Base-by-base conservation (phyloP, 2,113 vertebrate genomes). In the Lonchura striata region DNA sequence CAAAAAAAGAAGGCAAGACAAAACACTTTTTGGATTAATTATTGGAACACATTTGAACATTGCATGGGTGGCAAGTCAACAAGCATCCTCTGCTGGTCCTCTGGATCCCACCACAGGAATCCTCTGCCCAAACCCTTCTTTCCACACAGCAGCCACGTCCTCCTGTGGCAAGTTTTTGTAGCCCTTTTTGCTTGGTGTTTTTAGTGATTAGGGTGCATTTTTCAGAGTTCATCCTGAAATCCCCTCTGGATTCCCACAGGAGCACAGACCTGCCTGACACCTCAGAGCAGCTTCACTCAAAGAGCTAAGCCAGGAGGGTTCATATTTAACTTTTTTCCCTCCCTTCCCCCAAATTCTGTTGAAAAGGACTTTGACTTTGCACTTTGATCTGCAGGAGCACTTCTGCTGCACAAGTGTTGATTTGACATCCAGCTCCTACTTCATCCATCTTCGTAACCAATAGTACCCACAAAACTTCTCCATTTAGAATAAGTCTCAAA, bases 211-310 rank as follows among this genome's bases (percentile, higher is more conserved):
- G 15, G 35, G 16, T 10, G 2, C 11, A 33, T 52, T 60, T 93
- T 65, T 42, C 66, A 39, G 63, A 71, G n/a, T 7, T 16, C 37
- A 15, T 15, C 24, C 63, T 85, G 81, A 68, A 87, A 37, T 28
- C 17, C 37, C 44, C 47, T 28, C 44, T 28, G 42, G 30, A 13
- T 33, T 39, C 24, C 70, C 0, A 0, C 1, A 10, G 30, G n/a
- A 74, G 24, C 70, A 28, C 33, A 53, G 50, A 66, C 15, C 50
- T 20, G 83, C 16, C 39, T 8, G 53, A 16, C 31, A 6, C 35
- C 33, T 41, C 33, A 3, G 57, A 20, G 3, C 1, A 4, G 41
- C 56, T 46, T 37, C 0, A 0, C 60, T 42, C 52, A 11, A 15
- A 23, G 19, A 30, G 35, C 42, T 21, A 6, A 49, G 3, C 28